Evolutionary conservation across 2,888 invertebrate genomes (phyloP), one percentile per base, ranked within the genome.

Genomic region (Drosophila picticornis): DNA sequence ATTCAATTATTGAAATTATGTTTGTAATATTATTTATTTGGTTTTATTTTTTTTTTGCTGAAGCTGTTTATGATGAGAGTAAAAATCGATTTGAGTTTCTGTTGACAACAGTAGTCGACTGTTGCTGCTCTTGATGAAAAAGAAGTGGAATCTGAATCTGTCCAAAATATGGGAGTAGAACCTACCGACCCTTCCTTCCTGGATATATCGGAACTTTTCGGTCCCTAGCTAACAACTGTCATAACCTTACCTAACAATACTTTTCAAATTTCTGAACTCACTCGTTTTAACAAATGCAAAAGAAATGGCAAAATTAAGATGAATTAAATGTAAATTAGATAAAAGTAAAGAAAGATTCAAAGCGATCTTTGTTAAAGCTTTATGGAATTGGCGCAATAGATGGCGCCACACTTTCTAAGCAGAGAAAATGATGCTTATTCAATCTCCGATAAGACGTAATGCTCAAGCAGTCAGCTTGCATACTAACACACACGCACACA

Each of bases 381-480:
- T 62, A 78, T 76, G 68, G 76, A 78, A 70, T 66, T 70, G 48
- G 51, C 43, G 38, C 71, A 66, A 63, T 50, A 79, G 62, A 61
- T 68, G 62, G 19, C 75, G 77, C 72, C 62, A 87, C 90, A 85
- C 84, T 85, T 85, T 85, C 84, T 89, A 85, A 76, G 53, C 81
- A 78, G 51, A 36, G 43, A 34, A 63, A 38, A 38, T 72, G 63
- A 53, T 56, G 77, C 85, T 85, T 85, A 85, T 89, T 84, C 80
- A 85, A 85, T 90, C 90, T 74, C 19, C 72, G 83, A 85, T 84
- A 85, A 85, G 88, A 89, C 88, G 90, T 85, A 85, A 85, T 88
- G 83, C 71, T 66, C 78, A 88, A 74, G 81, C 85, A 71, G 68
- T 74, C 81, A 29, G 56, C 56, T 46, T 60, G 75, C 70, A 73